A percentile compares a stretch with the other conserved stretches of the same genome.
Evolutionary conservation across 2,113 vertebrate species (phyloP).

Genomic region (Xyliphius kryptos): DNA sequence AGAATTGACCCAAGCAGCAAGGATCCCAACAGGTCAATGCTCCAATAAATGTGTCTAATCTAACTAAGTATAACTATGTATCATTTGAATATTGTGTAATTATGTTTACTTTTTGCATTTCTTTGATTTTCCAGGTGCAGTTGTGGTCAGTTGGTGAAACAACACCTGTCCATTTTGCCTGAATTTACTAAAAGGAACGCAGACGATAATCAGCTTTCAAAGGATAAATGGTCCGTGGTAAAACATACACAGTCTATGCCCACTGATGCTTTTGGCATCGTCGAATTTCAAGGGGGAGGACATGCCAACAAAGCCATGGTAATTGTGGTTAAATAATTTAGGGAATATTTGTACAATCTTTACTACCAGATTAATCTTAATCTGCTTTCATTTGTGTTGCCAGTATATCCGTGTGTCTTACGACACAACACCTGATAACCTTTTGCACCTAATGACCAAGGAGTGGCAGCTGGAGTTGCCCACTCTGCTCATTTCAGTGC

Average conservation of each 20-base stretch:
- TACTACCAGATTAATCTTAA: too few species aligned
- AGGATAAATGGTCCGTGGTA: slow-evolving; percentile 80
- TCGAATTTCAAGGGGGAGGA: slow-evolving; percentile 93
- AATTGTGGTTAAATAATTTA: slow-evolving; percentile 35
- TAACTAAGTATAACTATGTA: too few species aligned
- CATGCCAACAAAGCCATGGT: slow-evolving; percentile 95
- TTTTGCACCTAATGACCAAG: slow-evolving; percentile 94
- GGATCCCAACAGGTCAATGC: slow-evolving; percentile 79
- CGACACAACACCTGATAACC: slow-evolving; percentile 87
- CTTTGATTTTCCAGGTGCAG: slow-evolving; percentile 69
- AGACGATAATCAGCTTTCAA: slow-evolving; percentile 60
- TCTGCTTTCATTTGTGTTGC: too few species aligned
- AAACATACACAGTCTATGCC: slow-evolving; percentile 84
- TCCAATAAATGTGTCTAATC: not conserved
- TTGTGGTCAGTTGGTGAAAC: slow-evolving; percentile 82
- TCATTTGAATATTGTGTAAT: too few species aligned
- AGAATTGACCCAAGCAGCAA: slow-evolving; percentile 74
- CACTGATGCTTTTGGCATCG: slow-evolving; percentile 82
- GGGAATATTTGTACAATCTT: not conserved
- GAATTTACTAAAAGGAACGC: slow-evolving; percentile 58
- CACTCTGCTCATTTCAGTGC: slow-evolving; percentile 90
- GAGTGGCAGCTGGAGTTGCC: slow-evolving; percentile 96
- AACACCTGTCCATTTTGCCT: slow-evolving; percentile 73
- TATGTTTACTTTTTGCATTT: too few species aligned
- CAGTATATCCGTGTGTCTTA: slow-evolving; percentile 91